Evolutionary conservation across 2,888 invertebrate species (phyloP).

Genomic region (Monoplex corrugatus): DNA sequence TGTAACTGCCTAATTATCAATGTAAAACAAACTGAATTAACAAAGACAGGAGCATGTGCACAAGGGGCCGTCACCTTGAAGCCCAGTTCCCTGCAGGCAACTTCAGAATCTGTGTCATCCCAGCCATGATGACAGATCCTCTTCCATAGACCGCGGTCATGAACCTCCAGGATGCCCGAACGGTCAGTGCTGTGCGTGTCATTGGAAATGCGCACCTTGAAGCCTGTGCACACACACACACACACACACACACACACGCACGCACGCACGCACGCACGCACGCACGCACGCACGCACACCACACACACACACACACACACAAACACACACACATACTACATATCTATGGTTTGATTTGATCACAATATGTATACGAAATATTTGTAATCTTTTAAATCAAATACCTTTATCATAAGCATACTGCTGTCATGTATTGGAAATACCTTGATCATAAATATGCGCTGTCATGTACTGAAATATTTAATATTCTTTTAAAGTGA

Average conservation of each 20-base stretch:
- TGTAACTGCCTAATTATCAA: too few relatives aligned
- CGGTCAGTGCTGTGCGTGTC: conserved; percentile 47
- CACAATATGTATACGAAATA: too few relatives aligned
- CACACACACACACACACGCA: not conserved
- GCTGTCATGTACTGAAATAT: too few relatives aligned
- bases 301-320: not conserved
- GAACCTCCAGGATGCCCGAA: conserved; percentile 85
- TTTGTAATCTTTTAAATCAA: too few relatives aligned
- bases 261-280: conserved; percentile 57
- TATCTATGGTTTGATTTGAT: too few relatives aligned
- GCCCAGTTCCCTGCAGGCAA: conserved; percentile 78
- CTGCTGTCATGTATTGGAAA: too few relatives aligned
- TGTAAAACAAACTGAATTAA: too few relatives aligned
- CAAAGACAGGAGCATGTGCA: too few relatives aligned
- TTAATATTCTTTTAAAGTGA: too few relatives aligned
- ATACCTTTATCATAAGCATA: too few relatives aligned
- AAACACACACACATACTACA: not conserved
- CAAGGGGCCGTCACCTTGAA: conserved; percentile 53
- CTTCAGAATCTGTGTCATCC: conserved; percentile 86
- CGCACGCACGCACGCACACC: conserved; percentile 59
- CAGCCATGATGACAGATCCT: conserved; percentile 89
- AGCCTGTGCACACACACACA: conserved; percentile 43
- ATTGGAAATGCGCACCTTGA: conserved; percentile 39
- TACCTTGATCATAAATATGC: too few relatives aligned
- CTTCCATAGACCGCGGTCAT: conserved; percentile 87